Evolutionary conservation across 1,140 invertebrate species (phyloP).

Genomic region (Zophobas atratus): DNA sequence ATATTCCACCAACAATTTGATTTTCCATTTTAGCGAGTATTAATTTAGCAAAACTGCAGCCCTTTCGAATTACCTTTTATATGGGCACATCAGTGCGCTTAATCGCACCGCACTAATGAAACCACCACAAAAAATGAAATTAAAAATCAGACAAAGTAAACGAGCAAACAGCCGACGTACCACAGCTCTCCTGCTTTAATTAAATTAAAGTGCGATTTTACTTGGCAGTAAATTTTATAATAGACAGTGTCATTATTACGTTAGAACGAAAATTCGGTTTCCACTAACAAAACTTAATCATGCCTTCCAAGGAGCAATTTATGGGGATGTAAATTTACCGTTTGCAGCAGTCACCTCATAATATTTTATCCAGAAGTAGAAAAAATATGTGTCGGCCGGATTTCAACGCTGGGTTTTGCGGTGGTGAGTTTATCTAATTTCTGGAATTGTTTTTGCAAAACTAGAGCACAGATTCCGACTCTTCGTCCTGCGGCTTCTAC

Average conservation of each 20-base stretch:
- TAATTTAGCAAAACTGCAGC: constrained; percentile 11
- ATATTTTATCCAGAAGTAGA: neutral
- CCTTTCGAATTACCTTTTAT: constrained; percentile 2
- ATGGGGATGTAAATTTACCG: constrained; percentile 2
- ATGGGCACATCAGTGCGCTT: constrained; percentile 1
- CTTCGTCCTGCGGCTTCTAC: too few species aligned
- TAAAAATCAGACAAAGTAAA: constrained; percentile 6
- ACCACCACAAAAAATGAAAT: neutral
- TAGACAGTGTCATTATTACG: neutral
- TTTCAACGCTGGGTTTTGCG: neutral
- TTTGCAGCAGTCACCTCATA: neutral
- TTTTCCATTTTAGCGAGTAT: neutral
- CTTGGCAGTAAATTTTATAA: neutral
- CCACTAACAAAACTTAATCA: constrained; percentile 1
- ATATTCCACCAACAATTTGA: neutral
- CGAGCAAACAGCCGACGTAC: neutral
- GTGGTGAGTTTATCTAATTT: neutral
- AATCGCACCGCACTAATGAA: constrained; percentile 16
- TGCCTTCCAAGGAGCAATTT: constrained; percentile 1
- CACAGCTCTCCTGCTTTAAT: neutral
- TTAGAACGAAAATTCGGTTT: neutral
- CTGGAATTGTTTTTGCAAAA: neutral
- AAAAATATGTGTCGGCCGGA: constrained; percentile 6
- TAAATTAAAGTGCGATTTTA: constrained; percentile 1
- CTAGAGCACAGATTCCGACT: too few species aligned